These are phyloP conservation scores for Champsocephalus gunnari DNA, from an alignment of 2,797 vertebrate species.

Conservation along the genomic window DNA sequence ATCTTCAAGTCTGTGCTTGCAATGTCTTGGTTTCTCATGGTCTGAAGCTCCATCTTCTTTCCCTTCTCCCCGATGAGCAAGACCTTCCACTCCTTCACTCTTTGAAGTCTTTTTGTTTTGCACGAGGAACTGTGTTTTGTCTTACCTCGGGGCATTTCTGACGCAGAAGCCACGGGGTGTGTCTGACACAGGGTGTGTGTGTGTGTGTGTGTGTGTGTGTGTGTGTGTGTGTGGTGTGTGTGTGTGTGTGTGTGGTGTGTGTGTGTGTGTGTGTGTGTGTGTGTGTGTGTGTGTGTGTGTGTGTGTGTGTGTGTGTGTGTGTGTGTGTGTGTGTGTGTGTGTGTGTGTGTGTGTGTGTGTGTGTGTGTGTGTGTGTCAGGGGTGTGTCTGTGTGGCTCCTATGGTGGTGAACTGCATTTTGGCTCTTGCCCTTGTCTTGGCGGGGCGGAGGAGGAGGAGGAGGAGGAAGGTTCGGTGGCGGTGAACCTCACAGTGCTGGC, in stretches of 20 bases:
- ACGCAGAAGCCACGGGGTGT: constrained; percentile 56
- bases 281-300: constrained; percentile 62
- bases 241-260: constrained; percentile 59
- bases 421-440: constrained; percentile 14
- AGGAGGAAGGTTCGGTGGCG: constrained; percentile 41
- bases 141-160: constrained; percentile 55
- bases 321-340: constrained; percentile 55
- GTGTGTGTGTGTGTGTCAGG: constrained; percentile 60
- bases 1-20: background rate
- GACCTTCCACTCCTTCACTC: constrained; percentile 1
- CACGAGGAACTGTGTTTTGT: constrained; percentile 44
- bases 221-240: constrained; percentile 62
- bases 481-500: constrained; percentile 52
- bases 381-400: constrained; percentile 61
- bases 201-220: constrained; percentile 26
- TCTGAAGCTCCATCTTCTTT: background rate
- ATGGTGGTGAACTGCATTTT: constrained; percentile 53
- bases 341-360: constrained; percentile 53
- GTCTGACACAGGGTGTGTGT: constrained; percentile 23
- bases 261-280: constrained; percentile 64
- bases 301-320: constrained; percentile 38
- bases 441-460: constrained; percentile 18
- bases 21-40: background rate
- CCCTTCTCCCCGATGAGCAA: background rate
- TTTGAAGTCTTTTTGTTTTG: background rate